Conservation (phyloP, 2,888 invertebrate genomes). For the Lasius fuliginosus region DNA sequence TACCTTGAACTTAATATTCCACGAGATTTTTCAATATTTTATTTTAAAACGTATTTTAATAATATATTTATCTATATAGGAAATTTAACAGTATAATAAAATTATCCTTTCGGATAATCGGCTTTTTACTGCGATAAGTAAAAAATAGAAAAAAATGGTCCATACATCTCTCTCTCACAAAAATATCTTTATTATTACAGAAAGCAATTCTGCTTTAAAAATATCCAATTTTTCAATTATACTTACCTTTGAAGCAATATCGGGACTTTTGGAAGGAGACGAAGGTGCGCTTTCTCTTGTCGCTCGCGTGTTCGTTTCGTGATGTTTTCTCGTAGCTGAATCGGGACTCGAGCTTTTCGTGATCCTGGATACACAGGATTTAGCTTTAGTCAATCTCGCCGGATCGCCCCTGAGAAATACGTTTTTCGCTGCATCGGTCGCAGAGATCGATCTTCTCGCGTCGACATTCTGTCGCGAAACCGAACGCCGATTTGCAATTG, state of each 20-base stretch:
- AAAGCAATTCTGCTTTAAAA: neutral
- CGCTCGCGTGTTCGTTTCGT: conserved; percentile 60
- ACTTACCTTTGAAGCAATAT: conserved; percentile 73
- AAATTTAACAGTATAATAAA: neutral
- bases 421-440: conserved; percentile 27
- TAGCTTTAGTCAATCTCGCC: conserved; percentile 54
- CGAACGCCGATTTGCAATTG: conserved; percentile 58
- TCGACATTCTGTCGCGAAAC: conserved; percentile 27
- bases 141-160: neutral
- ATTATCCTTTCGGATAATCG: neutral
- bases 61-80: neutral
- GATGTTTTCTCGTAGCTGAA: conserved; percentile 63
- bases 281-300: conserved; percentile 71
- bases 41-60: neutral
- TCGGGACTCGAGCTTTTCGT: conserved; percentile 80
- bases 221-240: conserved; percentile 1
- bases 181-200: neutral
- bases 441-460: conserved; percentile 22
- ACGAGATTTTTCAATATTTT: neutral
- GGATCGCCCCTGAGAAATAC: conserved; percentile 31
- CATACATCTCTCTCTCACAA: too few species aligned
- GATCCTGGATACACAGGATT: conserved; percentile 72
- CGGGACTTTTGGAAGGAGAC: conserved; percentile 77
- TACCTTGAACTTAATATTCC: neutral
- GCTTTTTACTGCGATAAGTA: neutral